phyloP scores from a whole-genome alignment of 2,888 invertebrate genomes.

The Orgyia antiqua region DNA sequence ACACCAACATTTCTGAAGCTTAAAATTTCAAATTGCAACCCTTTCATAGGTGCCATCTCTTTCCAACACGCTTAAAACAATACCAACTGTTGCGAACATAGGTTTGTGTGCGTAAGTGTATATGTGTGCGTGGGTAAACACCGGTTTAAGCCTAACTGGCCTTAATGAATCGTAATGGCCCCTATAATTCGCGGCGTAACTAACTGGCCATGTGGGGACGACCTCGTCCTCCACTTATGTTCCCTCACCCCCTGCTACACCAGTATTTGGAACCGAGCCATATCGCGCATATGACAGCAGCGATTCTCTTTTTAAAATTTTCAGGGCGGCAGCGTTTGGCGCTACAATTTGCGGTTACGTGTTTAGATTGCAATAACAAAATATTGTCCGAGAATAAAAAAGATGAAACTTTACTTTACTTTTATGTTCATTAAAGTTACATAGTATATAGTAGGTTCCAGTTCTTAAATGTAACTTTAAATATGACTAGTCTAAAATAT shows the following conservation, averaged over 20 bases:
- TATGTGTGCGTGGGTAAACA: constrained; percentile 74
- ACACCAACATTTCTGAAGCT: constrained; percentile 62
- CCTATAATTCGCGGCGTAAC: constrained; percentile 80
- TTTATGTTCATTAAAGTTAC: too few species aligned
- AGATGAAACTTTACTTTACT: constrained; percentile 11
- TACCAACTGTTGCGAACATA: constrained; percentile 56
- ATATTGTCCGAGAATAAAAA: constrained; percentile 17
- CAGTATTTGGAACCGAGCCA: constrained; percentile 68
- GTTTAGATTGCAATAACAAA: constrained; percentile 51
- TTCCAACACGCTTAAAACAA: constrained; percentile 50
- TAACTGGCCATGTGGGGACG: constrained; percentile 76
- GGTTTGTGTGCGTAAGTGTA: constrained; percentile 31
- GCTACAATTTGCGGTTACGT: constrained; percentile 67
- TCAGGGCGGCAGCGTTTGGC: constrained; percentile 51
- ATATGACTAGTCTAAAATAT: too few species aligned
- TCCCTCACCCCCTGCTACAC: constrained; percentile 33
- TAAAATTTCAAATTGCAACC: constrained; percentile 60
- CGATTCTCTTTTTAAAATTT: constrained; percentile 72
- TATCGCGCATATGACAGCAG: constrained; percentile 71
- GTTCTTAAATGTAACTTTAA: too few species aligned
- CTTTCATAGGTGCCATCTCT: constrained; percentile 38
- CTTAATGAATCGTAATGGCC: constrained; percentile 80
- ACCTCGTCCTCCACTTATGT: constrained; percentile 24
- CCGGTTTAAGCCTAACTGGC: constrained; percentile 79
- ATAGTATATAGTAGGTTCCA: too few species aligned